These are phyloP conservation scores for Mastomys coucha DNA, from an alignment of 2,113 vertebrate genomes.

Conservation along the genomic window DNA sequence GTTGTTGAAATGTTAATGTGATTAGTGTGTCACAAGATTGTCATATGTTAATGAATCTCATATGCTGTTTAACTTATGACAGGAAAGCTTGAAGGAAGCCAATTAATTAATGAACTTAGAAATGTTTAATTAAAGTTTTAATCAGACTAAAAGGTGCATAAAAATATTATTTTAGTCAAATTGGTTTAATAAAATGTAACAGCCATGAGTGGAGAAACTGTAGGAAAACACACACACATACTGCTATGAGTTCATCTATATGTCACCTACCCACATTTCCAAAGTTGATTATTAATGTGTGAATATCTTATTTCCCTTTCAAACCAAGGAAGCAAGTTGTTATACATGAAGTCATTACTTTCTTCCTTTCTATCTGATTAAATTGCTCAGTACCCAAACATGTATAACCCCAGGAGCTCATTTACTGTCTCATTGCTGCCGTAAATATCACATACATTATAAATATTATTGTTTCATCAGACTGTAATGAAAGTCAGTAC, in stretches of 20 bases:
- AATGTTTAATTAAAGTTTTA: slow-evolving; percentile 77
- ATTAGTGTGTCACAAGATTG: slow-evolving; percentile 61
- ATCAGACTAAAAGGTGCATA: slow-evolving; percentile 73
- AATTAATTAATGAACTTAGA: slow-evolving; percentile 74
- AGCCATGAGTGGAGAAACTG: neutral
- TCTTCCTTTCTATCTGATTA: slow-evolving; percentile 62
- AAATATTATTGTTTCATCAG: slow-evolving; percentile 49
- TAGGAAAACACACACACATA: neutral
- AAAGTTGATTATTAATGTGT: slow-evolving; percentile 50
- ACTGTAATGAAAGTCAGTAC: neutral
- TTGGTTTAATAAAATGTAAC: slow-evolving; percentile 40
- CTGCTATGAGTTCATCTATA: slow-evolving; percentile 36
- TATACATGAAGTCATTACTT: slow-evolving; percentile 56
- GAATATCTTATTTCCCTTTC: slow-evolving; percentile 46
- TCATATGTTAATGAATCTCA: slow-evolving; percentile 46
- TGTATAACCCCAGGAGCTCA: slow-evolving; percentile 17
- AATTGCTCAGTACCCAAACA: slow-evolving; percentile 48
- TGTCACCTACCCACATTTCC: slow-evolving; percentile 2
- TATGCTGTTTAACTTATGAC: slow-evolving; percentile 67
- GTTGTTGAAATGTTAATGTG: slow-evolving; percentile 65
- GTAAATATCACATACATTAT: slow-evolving; percentile 29
- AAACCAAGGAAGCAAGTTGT: neutral
- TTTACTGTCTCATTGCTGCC: neutral
- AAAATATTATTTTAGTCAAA: slow-evolving; percentile 71
- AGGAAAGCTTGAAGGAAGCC: slow-evolving; percentile 58